phyloP scores from a whole-genome alignment of 2,113 vertebrate species.

The Oreochromis tanganicae region DNA sequence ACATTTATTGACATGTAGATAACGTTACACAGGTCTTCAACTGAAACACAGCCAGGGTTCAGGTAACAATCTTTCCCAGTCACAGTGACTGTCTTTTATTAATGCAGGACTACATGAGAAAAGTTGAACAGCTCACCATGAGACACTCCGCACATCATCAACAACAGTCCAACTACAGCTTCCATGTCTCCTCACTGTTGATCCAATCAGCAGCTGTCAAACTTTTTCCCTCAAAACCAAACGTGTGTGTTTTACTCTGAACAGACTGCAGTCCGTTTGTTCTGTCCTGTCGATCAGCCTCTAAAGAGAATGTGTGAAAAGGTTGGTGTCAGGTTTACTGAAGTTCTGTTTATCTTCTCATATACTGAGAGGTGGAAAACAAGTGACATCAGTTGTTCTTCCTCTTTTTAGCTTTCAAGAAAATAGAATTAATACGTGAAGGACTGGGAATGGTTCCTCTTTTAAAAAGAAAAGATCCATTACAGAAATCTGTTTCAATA shows the following conservation, averaged over 20 bases:
- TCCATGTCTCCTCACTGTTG: neutral
- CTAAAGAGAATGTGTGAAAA: neutral
- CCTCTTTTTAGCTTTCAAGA: no score
- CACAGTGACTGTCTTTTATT: neutral
- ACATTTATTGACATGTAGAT: no score
- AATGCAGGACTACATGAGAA: neutral
- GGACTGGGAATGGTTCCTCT: no score
- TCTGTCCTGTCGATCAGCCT: neutral
- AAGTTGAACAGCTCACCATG: neutral
- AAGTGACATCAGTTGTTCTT: neutral
- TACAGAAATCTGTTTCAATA: no score
- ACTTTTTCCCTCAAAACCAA: neutral
- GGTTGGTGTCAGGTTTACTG: neutral
- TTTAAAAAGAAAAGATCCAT: no score
- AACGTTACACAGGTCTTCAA: no score
- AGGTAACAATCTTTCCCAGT: no score
- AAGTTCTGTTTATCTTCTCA: neutral
- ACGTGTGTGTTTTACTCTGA: neutral
- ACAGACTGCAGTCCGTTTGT: neutral
- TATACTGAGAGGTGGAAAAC: neutral
- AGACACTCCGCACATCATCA: neutral
- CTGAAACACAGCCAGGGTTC: no score
- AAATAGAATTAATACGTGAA: no score
- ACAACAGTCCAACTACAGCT: neutral
- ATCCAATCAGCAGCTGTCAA: neutral